Evolutionary conservation across 2,797 vertebrate species (phyloP), one percentile per base, ranked within the genome.

Genomic region (Parotocinclus haroldoi): DNA sequence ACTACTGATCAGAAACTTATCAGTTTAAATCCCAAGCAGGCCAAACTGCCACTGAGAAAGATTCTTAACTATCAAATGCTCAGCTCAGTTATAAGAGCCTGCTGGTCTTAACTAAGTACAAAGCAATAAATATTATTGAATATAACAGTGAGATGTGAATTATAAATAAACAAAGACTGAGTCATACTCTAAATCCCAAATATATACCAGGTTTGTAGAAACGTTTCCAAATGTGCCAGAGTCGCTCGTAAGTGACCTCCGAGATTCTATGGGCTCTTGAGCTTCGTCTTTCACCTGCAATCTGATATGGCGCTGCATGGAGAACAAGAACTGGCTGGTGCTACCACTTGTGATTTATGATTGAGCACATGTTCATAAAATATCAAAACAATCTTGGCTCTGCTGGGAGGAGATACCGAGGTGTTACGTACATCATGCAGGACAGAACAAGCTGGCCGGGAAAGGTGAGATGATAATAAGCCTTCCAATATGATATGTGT

Each of bases 291-390:
- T 80, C 36, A 78, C 79, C 83, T 85, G 82, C 86, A 87, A 91
- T 90, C 89, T 89, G 88, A 91, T 89, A 77, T 72, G 49, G 55
- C 55, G 51, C 62, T 64, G 72, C 40, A 77, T 81, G 27, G 27
- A 27, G 27, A 27, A 5, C 27, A 27, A 27, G 73, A 78, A 79
- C 85, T 82, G 73, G 61, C 81, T 61, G 77, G 78, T 80, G 73
- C 79, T 80, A 76, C 77, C 63, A 56, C 10, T 71, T 69, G 81
- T 89, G 88, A 90, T 91, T 92, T 90, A 92, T 92, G 90, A 91
- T 91, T 90, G 89, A 91, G 86, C 87, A 89, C 85, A 83, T 84
- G 85, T 85, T 91, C 86, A 90, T 90, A 89, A 90, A 92, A 90
- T 89, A 91, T 91, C 90, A 86, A 88, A 90, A 89, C 86, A 85